These are phyloP conservation scores for Cremastobaeus sp. DNA, from an alignment of 2,888 invertebrate genomes.

Conservation along the genomic window DNA sequence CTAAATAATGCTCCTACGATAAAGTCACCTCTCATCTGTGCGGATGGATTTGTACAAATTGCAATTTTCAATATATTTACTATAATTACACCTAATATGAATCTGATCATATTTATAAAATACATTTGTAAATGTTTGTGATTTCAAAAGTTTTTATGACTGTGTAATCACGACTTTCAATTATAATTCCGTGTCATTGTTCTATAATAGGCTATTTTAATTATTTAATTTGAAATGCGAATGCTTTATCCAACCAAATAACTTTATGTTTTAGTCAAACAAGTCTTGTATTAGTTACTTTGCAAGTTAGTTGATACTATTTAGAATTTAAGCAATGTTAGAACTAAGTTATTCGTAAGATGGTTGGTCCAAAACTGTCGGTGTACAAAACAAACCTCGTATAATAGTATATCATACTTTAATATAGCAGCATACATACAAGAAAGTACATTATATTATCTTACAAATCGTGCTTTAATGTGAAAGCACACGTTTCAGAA, in stretches of 20 bases:
- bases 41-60: constrained; percentile 60
- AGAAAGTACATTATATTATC: background rate
- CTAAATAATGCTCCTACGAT: constrained; percentile 71
- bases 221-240: no score
- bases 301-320: background rate
- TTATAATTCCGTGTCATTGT: no score
- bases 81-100: background rate
- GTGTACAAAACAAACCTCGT: no score
- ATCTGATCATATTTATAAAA: background rate
- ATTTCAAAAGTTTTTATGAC: no score
- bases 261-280: no score
- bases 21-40: constrained; percentile 67
- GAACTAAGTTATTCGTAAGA: constrained; percentile 1
- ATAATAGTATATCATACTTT: constrained; percentile 3
- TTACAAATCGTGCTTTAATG: background rate
- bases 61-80: background rate
- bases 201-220: no score
- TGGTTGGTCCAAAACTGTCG: background rate
- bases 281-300: background rate
- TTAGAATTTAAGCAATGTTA: background rate
- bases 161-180: no score
- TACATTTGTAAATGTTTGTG: no score
- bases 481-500: background rate
- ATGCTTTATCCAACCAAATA: background rate
- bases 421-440: background rate